Conservation (phyloP, 2,797 vertebrate species). For the Pangasius sanitwongsei region DNA sequence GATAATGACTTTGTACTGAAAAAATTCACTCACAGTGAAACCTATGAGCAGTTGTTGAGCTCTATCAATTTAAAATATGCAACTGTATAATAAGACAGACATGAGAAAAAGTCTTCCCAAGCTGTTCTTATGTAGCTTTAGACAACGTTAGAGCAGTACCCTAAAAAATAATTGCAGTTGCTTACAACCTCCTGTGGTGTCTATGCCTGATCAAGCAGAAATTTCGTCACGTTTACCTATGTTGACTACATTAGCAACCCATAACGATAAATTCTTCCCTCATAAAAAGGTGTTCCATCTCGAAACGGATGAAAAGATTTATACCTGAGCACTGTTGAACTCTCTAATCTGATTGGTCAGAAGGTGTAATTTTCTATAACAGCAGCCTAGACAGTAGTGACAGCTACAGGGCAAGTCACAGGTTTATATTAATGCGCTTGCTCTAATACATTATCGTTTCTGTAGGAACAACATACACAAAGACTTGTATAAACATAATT, state of each 20-base stretch:
- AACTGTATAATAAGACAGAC: not conserved
- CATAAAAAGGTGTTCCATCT: not conserved
- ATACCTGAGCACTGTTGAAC: not conserved
- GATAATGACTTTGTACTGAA: not conserved
- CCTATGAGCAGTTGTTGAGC: not conserved
- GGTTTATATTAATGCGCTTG: not conserved
- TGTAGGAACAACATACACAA: not conserved
- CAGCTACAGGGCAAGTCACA: not conserved
- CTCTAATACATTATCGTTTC: not conserved
- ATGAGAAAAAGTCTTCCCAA: not conserved
- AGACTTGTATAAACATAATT: not conserved
- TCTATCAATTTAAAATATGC: not conserved
- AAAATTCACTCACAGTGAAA: not conserved
- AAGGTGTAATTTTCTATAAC: not conserved
- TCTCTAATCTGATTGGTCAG: not conserved
- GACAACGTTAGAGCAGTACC: not conserved
- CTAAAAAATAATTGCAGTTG: not conserved
- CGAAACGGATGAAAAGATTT: not conserved
- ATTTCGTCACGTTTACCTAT: not conserved
- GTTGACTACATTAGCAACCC: not conserved
- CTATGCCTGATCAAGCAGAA: too few species aligned
- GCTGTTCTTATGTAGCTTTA: not conserved
- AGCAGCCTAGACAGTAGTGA: not conserved
- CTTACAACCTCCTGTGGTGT: not conserved
- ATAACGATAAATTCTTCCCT: not conserved